Conservation (phyloP, 2,888 invertebrate genomes). For the Oxyscelio sp. region DNA sequence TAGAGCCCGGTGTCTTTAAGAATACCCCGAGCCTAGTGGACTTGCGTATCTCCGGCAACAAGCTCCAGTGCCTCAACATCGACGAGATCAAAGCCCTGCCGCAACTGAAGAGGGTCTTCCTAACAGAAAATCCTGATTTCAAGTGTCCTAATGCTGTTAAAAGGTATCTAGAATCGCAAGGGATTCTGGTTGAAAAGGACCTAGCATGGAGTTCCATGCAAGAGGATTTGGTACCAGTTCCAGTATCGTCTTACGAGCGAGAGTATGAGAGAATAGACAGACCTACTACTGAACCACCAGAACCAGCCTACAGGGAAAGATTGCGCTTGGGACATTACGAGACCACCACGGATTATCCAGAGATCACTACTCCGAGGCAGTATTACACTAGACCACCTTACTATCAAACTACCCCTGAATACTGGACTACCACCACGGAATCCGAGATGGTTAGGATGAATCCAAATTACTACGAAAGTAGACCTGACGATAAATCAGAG, state of each 20-base stretch:
- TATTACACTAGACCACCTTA: conserved; percentile 47
- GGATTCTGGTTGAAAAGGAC: conserved; percentile 81
- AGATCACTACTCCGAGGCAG: conserved; percentile 42
- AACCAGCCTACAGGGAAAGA: conserved; percentile 60
- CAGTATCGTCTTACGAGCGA: conserved; percentile 7
- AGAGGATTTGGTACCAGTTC: conserved; percentile 73
- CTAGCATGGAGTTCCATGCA: conserved; percentile 80
- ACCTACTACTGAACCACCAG: conserved; percentile 51
- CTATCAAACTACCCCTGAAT: conserved; percentile 43
- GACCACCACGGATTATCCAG: conserved; percentile 42
- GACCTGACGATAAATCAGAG: not conserved
- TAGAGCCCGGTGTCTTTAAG: conserved; percentile 83
- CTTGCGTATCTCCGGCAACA: conserved; percentile 85
- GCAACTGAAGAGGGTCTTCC: conserved; percentile 81
- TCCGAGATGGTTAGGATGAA: conserved; percentile 59
- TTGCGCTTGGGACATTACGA: conserved; percentile 35
- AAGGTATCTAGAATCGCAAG: conserved; percentile 77
- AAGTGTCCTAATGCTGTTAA: conserved; percentile 83
- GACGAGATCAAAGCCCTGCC: conserved; percentile 79
- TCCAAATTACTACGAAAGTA: not conserved
- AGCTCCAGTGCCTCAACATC: conserved; percentile 83
- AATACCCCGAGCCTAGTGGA: conserved; percentile 83
- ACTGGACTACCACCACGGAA: conserved; percentile 49
- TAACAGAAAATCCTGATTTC: conserved; percentile 83
- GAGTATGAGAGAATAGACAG: conserved; percentile 31